Conservation (phyloP, 2,113 vertebrate species). For the Tamias sibiricus region DNA sequence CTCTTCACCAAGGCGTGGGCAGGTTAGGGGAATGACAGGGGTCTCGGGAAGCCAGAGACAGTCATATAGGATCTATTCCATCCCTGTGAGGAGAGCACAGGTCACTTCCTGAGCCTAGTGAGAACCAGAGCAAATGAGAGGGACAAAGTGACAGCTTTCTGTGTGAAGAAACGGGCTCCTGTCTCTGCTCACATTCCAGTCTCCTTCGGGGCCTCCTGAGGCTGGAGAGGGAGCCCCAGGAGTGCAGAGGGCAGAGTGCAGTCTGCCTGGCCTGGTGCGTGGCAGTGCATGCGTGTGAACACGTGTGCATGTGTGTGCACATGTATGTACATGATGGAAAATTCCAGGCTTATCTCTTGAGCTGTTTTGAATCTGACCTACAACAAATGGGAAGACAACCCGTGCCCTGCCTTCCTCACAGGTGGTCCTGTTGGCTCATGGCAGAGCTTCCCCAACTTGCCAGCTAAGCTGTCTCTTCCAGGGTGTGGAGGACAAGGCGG, state of each 20-base stretch:
- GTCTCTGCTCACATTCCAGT: neutral
- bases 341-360: neutral
- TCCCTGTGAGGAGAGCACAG: neutral
- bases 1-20: neutral
- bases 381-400: neutral
- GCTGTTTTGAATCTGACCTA: neutral
- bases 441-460: neutral
- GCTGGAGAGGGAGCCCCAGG: neutral
- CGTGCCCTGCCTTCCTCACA: neutral
- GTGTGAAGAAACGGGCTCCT: accelerated
- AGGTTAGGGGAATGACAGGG: accelerated
- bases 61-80: too few species aligned
- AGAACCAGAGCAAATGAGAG: neutral
- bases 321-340: neutral
- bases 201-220: neutral
- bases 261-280: too few species aligned
- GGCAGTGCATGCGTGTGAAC: accelerated
- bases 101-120: accelerated
- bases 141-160: neutral
- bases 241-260: neutral
- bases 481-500: neutral
- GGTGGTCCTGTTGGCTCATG: neutral
- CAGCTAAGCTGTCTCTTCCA: neutral
- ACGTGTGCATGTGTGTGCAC: too few species aligned
- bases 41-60: neutral